Evolutionary conservation across 2,888 invertebrate species (phyloP), one percentile per base, ranked within the genome.

Genomic region (Elegia similella): DNA sequence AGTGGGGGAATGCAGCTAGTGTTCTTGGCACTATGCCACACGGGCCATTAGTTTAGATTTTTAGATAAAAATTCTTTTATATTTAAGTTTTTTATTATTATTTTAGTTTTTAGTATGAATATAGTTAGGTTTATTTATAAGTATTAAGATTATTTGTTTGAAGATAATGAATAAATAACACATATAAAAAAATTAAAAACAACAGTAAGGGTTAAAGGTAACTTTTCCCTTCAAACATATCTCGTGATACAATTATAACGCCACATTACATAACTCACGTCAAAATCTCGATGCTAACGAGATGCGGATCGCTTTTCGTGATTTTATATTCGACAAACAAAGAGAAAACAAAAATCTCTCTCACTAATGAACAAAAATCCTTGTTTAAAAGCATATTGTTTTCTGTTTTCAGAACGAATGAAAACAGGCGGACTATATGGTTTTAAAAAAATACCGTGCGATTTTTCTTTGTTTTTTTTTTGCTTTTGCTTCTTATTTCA

Each of bases 371-470:
- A 77, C 72, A 73, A 64, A 68, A 70, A 69, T 70, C 73, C 69
- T 70, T 69, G 74, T 72, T 73, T 71, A 77, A 80, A 67, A 64
- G 64, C 59, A 69, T 69, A 72, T 80, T 78, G 78, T 80, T 78
- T 75, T 63, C 67, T 59, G 48, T 48, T 55, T 38, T 34, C 16
- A 17, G 15, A 50, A 50, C 56, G 48, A 55, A 42, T 43, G 30
- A 52, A 48, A 46, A 56, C 42, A 53, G 13, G 42, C 16, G 12
- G 23, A 44, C n/a, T 34, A n/a, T 16, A 34, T 34, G 34, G 17
- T 10, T 50, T 50, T 50, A 13, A 10, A 16, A 32, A 50, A 16
- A 15, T 13, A 8, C 7, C 15, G 13, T 32, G 32, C n/a, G 8
- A 2, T 42, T 48, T 42, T 50, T 53, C 12, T 38, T 38, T 23